Evolutionary conservation across 2,113 vertebrate species (phyloP).

Genomic region (Pluvialis apricaria): DNA sequence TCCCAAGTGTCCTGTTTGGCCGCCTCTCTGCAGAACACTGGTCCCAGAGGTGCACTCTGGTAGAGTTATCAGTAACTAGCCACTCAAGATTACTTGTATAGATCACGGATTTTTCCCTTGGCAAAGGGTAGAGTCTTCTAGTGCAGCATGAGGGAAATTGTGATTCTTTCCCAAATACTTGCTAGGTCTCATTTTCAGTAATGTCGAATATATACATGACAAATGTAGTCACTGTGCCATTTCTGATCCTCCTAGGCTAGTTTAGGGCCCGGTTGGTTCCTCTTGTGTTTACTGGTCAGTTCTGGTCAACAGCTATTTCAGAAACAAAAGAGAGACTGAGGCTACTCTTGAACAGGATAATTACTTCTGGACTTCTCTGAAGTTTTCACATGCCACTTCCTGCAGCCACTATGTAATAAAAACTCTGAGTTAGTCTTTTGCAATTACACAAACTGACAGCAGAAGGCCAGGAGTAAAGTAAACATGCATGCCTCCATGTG

Average conservation of each 20-base stretch:
- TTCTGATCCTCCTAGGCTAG: neutral
- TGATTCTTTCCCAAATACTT: neutral
- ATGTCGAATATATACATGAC: neutral
- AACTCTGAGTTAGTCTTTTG: neutral
- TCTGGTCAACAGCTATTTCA: neutral
- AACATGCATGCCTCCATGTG: neutral
- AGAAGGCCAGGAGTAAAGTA: neutral
- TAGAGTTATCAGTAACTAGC: neutral
- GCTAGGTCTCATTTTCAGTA: neutral
- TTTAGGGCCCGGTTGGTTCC: neutral
- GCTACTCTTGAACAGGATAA: neutral
- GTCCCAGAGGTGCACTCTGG: neutral
- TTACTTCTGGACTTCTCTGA: neutral
- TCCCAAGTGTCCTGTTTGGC: neutral
- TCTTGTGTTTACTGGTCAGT: neutral
- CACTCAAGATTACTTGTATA: neutral
- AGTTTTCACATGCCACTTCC: neutral
- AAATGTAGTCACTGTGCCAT: neutral
- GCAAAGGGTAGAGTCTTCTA: neutral
- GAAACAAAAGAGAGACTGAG: neutral
- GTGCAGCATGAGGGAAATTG: neutral
- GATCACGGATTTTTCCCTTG: neutral
- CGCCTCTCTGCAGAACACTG: neutral
- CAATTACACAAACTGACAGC: neutral
- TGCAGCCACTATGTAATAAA: neutral